Evolutionary conservation across 2,888 invertebrate species (phyloP).

Genomic region (Ceramica pisi): DNA sequence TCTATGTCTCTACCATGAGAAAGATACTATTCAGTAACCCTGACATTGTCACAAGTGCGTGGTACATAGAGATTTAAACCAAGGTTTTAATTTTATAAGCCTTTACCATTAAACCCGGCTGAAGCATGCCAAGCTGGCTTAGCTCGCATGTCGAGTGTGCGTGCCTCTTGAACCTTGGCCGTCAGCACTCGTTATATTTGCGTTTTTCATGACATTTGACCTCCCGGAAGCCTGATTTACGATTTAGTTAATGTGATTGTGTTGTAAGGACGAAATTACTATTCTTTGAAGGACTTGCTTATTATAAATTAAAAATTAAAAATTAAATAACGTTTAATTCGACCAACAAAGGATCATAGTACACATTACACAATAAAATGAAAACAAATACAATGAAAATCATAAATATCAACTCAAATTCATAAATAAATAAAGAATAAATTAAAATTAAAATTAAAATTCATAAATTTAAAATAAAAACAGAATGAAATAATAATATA

Average conservation of each 20-base stretch:
- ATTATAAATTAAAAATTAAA: too few species aligned
- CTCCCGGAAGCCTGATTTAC: constrained; percentile 36
- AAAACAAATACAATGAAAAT: too few species aligned
- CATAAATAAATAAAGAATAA: too few species aligned
- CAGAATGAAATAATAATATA: too few species aligned
- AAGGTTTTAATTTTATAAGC: constrained; percentile 36
- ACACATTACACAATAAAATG: too few species aligned
- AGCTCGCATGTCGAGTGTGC: constrained; percentile 50
- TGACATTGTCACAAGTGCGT: constrained; percentile 37
- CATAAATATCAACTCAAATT: too few species aligned
- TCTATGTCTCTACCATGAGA: background rate
- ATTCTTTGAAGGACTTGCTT: constrained; percentile 3
- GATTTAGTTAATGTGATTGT: constrained; percentile 17
- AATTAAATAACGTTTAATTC: too few species aligned
- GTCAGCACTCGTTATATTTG: constrained; percentile 42
- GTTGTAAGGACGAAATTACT: constrained; percentile 13
- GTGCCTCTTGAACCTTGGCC: constrained; percentile 51
- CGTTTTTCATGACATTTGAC: constrained; percentile 45
- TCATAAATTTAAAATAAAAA: too few species aligned
- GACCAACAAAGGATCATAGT: too few species aligned
- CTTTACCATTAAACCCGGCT: constrained; percentile 19
- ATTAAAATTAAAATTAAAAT: too few species aligned
- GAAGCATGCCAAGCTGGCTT: constrained; percentile 31
- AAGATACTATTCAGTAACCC: background rate
- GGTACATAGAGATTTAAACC: constrained; percentile 32